phyloP scores from a whole-genome alignment of 2,888 invertebrate genomes.

The Adela reaumurella region DNA sequence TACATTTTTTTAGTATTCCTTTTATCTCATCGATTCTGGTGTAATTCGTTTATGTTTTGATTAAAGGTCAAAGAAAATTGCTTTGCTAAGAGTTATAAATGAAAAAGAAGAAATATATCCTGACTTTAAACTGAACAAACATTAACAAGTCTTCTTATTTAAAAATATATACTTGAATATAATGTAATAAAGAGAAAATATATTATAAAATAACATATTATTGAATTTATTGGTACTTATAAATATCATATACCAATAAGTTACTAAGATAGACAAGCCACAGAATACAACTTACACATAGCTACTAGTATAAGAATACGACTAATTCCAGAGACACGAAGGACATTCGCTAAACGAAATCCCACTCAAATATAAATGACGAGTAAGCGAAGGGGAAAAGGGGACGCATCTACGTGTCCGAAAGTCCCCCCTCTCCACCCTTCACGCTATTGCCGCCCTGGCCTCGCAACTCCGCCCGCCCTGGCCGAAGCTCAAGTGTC shows the following conservation, averaged over 20 bases:
- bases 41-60: too few species aligned
- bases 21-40: too few species aligned
- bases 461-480: constrained; percentile 20
- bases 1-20: too few species aligned
- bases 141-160: too few species aligned
- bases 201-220: too few species aligned
- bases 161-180: too few species aligned
- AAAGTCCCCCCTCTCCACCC: constrained; percentile 23
- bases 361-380: constrained; percentile 51
- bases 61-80: too few species aligned
- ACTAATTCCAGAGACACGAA: constrained; percentile 4
- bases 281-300: not conserved
- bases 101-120: too few species aligned
- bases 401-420: constrained; percentile 36
- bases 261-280: not conserved
- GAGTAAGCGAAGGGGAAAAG: constrained; percentile 31
- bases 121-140: too few species aligned
- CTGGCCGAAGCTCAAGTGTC: constrained; percentile 38
- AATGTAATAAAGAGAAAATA: too few species aligned
- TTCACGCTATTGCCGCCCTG: constrained; percentile 10
- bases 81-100: too few species aligned
- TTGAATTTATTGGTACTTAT: not conserved
- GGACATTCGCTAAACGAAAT: constrained; percentile 42
- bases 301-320: not conserved
- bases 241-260: not conserved